These are phyloP conservation scores for Eleutherodactylus coqui DNA, from an alignment of 2,797 vertebrate species.

Conservation along the genomic window DNA sequence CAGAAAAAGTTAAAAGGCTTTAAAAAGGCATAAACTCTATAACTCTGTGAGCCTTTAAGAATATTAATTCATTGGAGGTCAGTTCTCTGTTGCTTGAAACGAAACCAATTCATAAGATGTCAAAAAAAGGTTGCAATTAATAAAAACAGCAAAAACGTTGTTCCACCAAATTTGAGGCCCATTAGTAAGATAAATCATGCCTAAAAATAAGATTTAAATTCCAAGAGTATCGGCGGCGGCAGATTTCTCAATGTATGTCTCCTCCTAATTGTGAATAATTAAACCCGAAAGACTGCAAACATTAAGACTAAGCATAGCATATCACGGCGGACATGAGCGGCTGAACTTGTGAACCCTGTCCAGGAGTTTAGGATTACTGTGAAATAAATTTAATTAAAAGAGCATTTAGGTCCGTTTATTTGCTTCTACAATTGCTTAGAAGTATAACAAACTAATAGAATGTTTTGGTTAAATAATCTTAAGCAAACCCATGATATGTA, in stretches of 20 bases:
- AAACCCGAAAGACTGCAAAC: constrained; percentile 11
- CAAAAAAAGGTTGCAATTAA: neutral
- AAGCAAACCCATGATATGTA: constrained; percentile 47
- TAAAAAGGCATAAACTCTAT: neutral
- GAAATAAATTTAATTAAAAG: constrained; percentile 64
- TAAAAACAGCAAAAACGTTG: neutral
- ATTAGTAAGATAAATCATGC: neutral
- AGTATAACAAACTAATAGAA: constrained; percentile 63
- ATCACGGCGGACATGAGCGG: constrained; percentile 31
- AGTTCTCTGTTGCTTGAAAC: neutral
- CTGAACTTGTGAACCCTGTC: constrained; percentile 61
- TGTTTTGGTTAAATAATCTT: constrained; percentile 62
- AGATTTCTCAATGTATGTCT: neutral
- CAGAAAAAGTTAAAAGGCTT: neutral
- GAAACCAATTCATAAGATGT: neutral
- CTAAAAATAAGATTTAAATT: neutral
- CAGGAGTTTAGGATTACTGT: constrained; percentile 60
- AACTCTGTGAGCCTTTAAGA: neutral
- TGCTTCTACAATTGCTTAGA: constrained; percentile 58
- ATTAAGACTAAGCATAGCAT: neutral
- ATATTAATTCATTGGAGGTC: neutral
- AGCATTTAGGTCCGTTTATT: constrained; percentile 60
- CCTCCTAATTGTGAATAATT: constrained; percentile 17
- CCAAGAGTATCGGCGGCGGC: neutral
- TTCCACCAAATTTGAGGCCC: neutral